Conservation (phyloP, 2,888 invertebrate species). For the Trisateles emortualis region DNA sequence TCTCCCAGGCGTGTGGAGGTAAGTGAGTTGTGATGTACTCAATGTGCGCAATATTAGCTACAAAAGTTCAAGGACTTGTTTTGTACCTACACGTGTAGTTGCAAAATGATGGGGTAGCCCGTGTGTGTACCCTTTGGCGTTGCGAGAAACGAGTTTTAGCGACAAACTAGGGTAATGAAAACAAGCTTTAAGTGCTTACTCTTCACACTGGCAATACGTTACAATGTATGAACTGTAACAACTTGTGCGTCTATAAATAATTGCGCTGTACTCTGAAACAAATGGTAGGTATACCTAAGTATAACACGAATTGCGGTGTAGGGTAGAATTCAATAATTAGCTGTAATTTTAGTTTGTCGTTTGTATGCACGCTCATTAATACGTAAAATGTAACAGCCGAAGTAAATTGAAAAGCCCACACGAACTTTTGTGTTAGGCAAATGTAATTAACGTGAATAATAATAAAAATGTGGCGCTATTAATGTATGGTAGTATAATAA, state of each 20-base stretch:
- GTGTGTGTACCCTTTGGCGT: not conserved
- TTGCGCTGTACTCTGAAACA: too few relatives aligned
- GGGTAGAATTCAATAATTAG: too few relatives aligned
- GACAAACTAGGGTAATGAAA: not conserved
- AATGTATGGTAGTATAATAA: too few relatives aligned
- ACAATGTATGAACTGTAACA: not conserved
- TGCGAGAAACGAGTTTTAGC: not conserved
- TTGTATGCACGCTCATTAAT: too few relatives aligned
- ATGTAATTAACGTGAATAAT: too few relatives aligned
- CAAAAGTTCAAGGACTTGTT: conserved; percentile 2
- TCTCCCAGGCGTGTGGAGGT: conserved; percentile 76
- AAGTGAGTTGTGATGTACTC: conserved; percentile 45
- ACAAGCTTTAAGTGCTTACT: not conserved
- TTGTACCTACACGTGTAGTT: not conserved
- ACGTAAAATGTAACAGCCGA: too few relatives aligned
- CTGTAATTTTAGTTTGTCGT: too few relatives aligned
- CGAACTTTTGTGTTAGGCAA: too few relatives aligned
- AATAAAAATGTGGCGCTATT: too few relatives aligned
- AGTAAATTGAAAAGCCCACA: too few relatives aligned
- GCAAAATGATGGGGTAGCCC: not conserved
- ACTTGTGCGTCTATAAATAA: not conserved
- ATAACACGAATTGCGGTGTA: too few relatives aligned
- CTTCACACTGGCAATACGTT: not conserved
- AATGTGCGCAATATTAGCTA: not conserved
- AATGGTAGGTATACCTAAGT: too few relatives aligned